Base-by-base conservation (phyloP, 2,113 vertebrate genomes). In the Cottus gobio region DNA sequence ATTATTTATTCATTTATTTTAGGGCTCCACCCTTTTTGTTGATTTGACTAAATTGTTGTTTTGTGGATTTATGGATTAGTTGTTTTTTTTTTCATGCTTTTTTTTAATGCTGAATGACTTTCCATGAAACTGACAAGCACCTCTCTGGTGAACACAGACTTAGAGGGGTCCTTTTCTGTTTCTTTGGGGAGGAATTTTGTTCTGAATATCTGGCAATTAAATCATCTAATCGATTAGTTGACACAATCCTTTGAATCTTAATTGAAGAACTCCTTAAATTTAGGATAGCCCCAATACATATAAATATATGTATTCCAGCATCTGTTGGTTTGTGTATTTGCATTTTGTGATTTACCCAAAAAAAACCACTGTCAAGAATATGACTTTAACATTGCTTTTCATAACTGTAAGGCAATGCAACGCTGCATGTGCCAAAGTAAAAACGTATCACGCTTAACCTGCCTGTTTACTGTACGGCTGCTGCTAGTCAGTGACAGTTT, bases 391-490 rank as follows among this genome's bases (percentile, higher is more conserved):
- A 12, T 7, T 62, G 44, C 15, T 39, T 54, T 26, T 34, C 34
- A 30, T 37, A 10, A 15, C 7, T 48, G 42, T n/a, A 28, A 77
- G 24, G 9, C 20, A 3, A 57, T 24, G 63, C 9, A 26, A 26
- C 10, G 12, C 7, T 26, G 12, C 15, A 13, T 34, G 9, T 54
- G n/a, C 4, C 12, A 10, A 3, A 52, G 3, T 42, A 24, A 12
- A 30, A 48, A 36, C 9, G 12, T 16, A 22, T 30, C 62, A 31
- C 39, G 64, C 64, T 62, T 44, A 54, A 48, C 15, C 31, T 37
- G 28, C 3, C 31, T n/a, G 42, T 77, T 71, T 72, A 9, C 61
- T 46, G 44, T 30, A 24, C 31, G 75, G 36, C 65, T 50, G 24
- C 58, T 58, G 50, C 20, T 11, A 22, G 48, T n/a, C 60, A 44